Evolutionary conservation across 2,797 vertebrate genomes (phyloP), one percentile per base, ranked within the genome.

Genomic region (Anguilla anguilla): DNA sequence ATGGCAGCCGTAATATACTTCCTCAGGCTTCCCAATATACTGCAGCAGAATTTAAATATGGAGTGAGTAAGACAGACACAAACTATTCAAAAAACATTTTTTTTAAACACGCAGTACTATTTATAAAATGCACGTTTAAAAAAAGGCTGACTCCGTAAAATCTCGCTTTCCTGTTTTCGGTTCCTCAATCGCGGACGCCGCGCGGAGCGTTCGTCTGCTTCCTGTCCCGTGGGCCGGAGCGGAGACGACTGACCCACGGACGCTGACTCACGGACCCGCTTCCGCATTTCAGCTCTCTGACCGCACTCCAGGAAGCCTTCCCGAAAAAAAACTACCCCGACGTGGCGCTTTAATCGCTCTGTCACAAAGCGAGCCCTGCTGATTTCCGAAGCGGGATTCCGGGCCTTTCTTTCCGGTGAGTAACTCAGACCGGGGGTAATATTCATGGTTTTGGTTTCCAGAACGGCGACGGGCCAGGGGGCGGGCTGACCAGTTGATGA

Each of bases 231-330:
- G 51, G 22, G 35, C 7, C 39, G 39, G 77, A 61, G 43, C 53
- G 85, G 53, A 39, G 84, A 85, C 59, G 49, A 79, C 87, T 93
- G 92, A 92, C 93, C 90, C 9, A 86, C 1, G 86, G 88, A 87
- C 89, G 91, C 88, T 94, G 94, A 95, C 92, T 94, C 93, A 92
- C 57, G 2, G 39, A 31, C 88, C 43, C 84, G 84, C 83, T 84
- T 92, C 55, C 89, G 90, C 88, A 93, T 92, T 92, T 91, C 90
- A 91, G 91, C 86, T 28, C 1, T 22, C 31, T 13, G 89, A 89
- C 92, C 91, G 74, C 87, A 90, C 89, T 94, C 88, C 91, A 94
- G 91, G 90, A 94, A 91, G 91, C 86, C 84, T 28, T 43, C 35
- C 57, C 84, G 69, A 83, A 88, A 89, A 88, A 86, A 43, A 43